Conservation (phyloP, 37 sponge, comb jelly and placozoan genomes). For the Petrosia ficiformis region DNA sequence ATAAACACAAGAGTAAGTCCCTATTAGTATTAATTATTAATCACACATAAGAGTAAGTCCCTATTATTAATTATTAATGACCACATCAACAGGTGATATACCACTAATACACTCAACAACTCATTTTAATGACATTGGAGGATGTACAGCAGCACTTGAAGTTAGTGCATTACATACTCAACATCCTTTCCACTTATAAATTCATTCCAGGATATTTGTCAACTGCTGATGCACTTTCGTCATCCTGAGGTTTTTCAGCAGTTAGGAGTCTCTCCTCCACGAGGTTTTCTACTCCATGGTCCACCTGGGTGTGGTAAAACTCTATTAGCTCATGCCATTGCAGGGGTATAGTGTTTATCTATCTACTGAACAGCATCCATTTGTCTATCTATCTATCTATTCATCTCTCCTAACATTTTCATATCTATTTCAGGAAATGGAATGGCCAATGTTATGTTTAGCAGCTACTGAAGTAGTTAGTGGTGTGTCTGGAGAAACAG, state of each 20-base stretch:
- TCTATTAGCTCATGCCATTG: slow-evolving; percentile 92
- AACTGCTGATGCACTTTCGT: slow-evolving; percentile 76
- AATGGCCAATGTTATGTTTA: slow-evolving; percentile 81
- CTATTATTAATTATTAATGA: too few species aligned
- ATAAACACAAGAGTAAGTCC: too few species aligned
- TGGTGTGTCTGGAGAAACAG: slow-evolving; percentile 96
- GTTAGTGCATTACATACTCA: not conserved
- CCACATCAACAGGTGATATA: too few species aligned
- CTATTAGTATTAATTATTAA: too few species aligned
- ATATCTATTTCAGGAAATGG: slow-evolving; percentile 74
- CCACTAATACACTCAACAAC: slow-evolving; percentile 32
- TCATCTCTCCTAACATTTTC: too few species aligned
- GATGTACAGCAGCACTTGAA: slow-evolving; percentile 3
- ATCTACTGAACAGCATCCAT: too few species aligned
- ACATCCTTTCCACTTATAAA: not conserved
- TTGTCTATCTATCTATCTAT: too few species aligned
- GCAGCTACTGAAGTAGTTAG: slow-evolving; percentile 94
- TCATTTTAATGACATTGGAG: slow-evolving; percentile 64
- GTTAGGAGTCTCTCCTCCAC: slow-evolving; percentile 77
- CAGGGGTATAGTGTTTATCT: slow-evolving; percentile 75
- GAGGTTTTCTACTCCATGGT: slow-evolving; percentile 92
- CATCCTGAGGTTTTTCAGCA: slow-evolving; percentile 84
- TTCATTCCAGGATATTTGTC: slow-evolving; percentile 78
- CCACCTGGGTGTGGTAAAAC: slow-evolving; percentile 99
- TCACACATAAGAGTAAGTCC: too few species aligned